Conservation (phyloP, 1,140 invertebrate species). For the Drosophila mauritiana region DNA sequence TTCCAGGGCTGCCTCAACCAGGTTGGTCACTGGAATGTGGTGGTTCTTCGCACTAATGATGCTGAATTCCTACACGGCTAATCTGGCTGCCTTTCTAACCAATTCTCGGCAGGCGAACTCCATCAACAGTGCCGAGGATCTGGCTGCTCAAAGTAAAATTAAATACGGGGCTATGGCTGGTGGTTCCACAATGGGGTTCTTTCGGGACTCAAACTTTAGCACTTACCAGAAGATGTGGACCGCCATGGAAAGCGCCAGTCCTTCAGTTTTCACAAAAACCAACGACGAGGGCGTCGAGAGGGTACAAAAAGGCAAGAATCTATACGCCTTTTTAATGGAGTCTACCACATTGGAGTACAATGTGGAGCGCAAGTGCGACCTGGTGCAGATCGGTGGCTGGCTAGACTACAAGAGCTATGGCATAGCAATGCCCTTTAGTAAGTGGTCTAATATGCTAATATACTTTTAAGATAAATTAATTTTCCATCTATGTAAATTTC, state of each 20-base stretch:
- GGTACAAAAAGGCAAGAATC: conserved; percentile 90
- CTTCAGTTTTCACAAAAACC: conserved; percentile 90
- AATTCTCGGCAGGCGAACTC: conserved; percentile 92
- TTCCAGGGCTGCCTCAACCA: conserved; percentile 91
- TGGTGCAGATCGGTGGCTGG: conserved; percentile 96
- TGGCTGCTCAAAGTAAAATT: conserved; percentile 94
- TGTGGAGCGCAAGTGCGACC: conserved; percentile 94
- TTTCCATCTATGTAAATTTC: too few relatives aligned
- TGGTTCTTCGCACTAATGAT: conserved; percentile 99
- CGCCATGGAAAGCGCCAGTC: conserved; percentile 90
- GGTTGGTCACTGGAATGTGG: conserved; percentile 94
- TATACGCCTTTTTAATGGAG: conserved; percentile 98
- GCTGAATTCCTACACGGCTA: conserved; percentile 97
- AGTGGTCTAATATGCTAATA: conserved; percentile 14
- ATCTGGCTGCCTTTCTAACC: conserved; percentile 97
- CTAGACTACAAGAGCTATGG: conserved; percentile 94
- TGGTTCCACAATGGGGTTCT: conserved; percentile 92
- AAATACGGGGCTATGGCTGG: conserved; percentile 92
- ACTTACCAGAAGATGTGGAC: conserved; percentile 87
- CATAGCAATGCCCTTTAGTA: conserved; percentile 88
- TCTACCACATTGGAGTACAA: conserved; percentile 96
- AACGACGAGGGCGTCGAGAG: conserved; percentile 93
- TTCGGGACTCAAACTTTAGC: conserved; percentile 85
- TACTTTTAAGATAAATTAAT: not conserved
- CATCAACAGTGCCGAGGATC: conserved; percentile 95